Base-by-base conservation (phyloP, 2,888 invertebrate species). In the Theodoxus fluviatilis region DNA sequence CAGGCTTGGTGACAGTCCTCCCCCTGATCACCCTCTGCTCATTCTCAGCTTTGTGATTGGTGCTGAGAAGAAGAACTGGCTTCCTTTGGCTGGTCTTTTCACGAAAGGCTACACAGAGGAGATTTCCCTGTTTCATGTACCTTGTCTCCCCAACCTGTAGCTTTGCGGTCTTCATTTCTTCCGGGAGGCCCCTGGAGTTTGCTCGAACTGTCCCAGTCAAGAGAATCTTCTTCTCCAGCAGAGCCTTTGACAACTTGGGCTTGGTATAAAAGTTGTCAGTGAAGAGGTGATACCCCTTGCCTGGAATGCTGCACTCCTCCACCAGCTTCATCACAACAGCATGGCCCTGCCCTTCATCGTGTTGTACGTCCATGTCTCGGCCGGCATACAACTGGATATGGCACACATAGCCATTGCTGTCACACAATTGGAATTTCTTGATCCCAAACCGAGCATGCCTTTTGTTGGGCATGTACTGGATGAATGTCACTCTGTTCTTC, bases 191-290 rank as follows among this genome's bases (percentile, higher is more conserved):
- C 22, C 38, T 55, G 2, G 68, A 68, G 33, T 71, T 71, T 2
- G 71, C 55, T 22, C 71, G 35, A 9, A 71, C 64, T 35, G 71
- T 71, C 6, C 68, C 66, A 25, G 71, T 71, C 9, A 71, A 47
- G 1, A 65, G n/a, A 4, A 64, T 67, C n/a, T 49, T 37, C n/a
- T 68, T 37, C 0, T 40, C 52, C 6, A 52, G 25, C 4, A 71
- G 55, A 43, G n/a, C 66, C 25, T 68, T 57, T 22, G 71, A 67
- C 31, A 67, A 49, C 55, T 28, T 31, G 18, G 68, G 63, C 22
- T 68, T 71, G 9, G 67, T 71, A 25, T 71, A 71, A 28, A 71
- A 71, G 38, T 71, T 55, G 49, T 71, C 71, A 3, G 68, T 68
- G 25, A 52, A 65, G 18, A 71, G 33, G n/a, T 35, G 64, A 43